A percentile compares a stretch with the other conserved stretches of the same genome.
phyloP scores from a whole-genome alignment of 2,797 vertebrate species.

The Chelidonichthys spinosus region DNA sequence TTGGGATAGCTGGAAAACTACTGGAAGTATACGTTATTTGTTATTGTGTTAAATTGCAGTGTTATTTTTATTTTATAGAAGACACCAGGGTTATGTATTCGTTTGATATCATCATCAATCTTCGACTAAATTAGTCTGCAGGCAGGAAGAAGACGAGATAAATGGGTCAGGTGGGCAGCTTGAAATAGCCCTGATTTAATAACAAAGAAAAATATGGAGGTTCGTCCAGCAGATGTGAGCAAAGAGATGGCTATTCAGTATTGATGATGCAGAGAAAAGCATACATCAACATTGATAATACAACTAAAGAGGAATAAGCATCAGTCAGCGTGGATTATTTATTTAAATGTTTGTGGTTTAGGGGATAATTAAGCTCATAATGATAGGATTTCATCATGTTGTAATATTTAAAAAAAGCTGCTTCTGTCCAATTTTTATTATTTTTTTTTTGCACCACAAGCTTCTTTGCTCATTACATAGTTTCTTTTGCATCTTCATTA shows the following conservation, averaged over 20 bases:
- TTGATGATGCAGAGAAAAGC: slow-evolving; percentile 28
- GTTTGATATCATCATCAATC: neutral
- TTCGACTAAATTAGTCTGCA: neutral
- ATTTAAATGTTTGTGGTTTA: neutral
- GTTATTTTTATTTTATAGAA: neutral
- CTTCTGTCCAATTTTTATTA: neutral
- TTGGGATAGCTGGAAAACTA: too few relatives aligned
- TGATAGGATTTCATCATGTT: neutral
- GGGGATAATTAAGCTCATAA: neutral
- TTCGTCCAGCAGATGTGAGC: slow-evolving; percentile 13
- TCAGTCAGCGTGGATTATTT: too few relatives aligned
- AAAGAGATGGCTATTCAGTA: slow-evolving; percentile 38
- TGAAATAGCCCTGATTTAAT: slow-evolving; percentile 23
- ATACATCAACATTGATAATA: slow-evolving; percentile 6
- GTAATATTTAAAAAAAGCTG: neutral
- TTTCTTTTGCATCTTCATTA: neutral
- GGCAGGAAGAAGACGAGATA: slow-evolving; percentile 5
- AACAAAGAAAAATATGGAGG: slow-evolving; percentile 32
- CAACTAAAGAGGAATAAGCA: neutral
- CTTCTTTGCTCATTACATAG: neutral
- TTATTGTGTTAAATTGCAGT: neutral
- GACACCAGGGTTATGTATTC: neutral
- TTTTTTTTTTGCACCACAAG: neutral
- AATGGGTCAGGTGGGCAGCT: slow-evolving; percentile 17
- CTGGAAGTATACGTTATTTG: too few relatives aligned